Evolutionary conservation across 2,113 vertebrate genomes (phyloP), one percentile per base, ranked within the genome.

Genomic region (Sialia sialis): DNA sequence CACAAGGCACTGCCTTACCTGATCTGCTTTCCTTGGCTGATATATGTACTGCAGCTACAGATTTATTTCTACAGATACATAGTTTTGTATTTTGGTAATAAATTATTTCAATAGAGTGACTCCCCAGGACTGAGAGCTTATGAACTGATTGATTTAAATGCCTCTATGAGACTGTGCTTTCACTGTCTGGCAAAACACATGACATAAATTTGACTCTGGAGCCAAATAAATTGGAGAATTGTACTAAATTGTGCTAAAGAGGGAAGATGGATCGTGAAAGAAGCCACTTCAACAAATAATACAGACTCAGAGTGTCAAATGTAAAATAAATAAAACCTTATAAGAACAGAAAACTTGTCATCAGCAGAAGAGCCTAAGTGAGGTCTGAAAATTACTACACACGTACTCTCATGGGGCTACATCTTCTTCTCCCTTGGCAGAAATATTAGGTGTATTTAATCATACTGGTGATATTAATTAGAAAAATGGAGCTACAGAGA

Each of bases 141-240:
- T n/a, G 69, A 84, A 78, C 60, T 68, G 91, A 94, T 82, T 94
- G 81, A 96, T 95, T 95, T 95, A 96, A 93, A 87, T 72, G 60
- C 48, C 56, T 63, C 36, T n/a, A 60, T 0, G 16, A 87, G 90
- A 93, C 74, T 72, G 26, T 89, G 60, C 60, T 91, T 89, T 93
- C 22, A 14, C 69, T 82, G 60, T 89, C 91, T 89, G 86, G 67
- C 83, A 80, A 93, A 92, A 83, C 63, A 92, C 62, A 85, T 52
- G 32, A 82, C 62, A 90, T 88, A 87, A 89, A 90, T 94, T 92
- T 95, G 49, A 88, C 81, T 81, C 77, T 64, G 66, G 74, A 93
- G 87, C 64, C 89, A 89, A 93, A 93, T 84, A 93, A 92, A 96
- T 72, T 70, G 73, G 58, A 32, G 25, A 93, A 64, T 87, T 84